Evolutionary conservation across 2,113 vertebrate genomes (phyloP).

Genomic region (Nothocercus julius): DNA sequence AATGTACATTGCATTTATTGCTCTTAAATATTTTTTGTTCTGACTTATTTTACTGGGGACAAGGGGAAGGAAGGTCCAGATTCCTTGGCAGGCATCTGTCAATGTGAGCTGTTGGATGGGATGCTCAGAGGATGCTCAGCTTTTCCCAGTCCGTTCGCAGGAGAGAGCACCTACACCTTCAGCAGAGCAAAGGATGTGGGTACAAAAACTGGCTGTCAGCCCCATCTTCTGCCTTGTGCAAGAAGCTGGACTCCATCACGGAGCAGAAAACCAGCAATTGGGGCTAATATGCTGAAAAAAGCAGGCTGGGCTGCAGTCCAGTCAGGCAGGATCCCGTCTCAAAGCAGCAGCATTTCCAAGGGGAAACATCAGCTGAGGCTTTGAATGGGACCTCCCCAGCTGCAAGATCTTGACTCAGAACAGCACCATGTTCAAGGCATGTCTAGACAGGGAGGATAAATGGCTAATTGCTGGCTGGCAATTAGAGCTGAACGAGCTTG

Average conservation of each 20-base stretch:
- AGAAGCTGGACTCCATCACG: accelerated
- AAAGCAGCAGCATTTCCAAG: background rate
- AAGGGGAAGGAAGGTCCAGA: background rate
- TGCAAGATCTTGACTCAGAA: background rate
- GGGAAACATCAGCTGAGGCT: background rate
- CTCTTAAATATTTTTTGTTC: background rate
- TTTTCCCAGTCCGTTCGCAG: background rate
- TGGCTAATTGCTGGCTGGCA: background rate
- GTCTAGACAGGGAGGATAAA: background rate
- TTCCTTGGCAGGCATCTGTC: background rate
- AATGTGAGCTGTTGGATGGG: background rate
- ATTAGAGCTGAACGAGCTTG: background rate
- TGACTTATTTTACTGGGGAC: background rate
- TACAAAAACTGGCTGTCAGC: background rate
- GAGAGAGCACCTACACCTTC: background rate
- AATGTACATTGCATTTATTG: background rate
- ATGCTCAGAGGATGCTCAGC: background rate
- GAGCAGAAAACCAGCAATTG: background rate
- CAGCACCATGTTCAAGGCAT: background rate
- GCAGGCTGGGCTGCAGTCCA: background rate
- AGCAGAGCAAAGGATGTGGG: too few relatives aligned
- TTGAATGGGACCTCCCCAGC: background rate
- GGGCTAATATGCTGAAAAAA: background rate
- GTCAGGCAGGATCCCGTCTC: background rate
- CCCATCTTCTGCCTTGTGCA: background rate